Evolutionary conservation across 2,113 vertebrate genomes (phyloP), one percentile per base, ranked within the genome.

Genomic region (Erinaceus europaeus): DNA sequence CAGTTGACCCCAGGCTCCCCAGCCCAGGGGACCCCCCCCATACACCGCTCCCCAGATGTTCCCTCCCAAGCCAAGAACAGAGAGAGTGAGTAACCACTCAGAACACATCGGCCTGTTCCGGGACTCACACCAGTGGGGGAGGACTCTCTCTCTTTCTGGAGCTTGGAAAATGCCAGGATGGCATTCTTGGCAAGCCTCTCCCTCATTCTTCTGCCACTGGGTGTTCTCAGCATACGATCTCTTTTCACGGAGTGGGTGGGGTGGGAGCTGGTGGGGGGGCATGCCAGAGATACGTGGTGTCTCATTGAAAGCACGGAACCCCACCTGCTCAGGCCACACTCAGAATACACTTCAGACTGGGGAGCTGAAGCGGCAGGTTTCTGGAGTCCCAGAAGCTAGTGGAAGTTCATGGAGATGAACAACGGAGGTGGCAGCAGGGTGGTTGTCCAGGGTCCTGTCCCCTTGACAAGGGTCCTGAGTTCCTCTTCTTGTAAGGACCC

Each of bases 11-110:
- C 20, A 32, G 12, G 48, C 18, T 38, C 25, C n/a, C 42, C 62
- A 61, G 42, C 52, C 29, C 0, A 32, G 48, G 32, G 72, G 69
- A 89, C 25, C 25, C 50, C 23, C 50, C 32, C 32, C 11, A 1
- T 0, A 25, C 17, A 9, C 6, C 61, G 53, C 72, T 92, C 46
- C 59, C 6, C 61, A 17, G 18, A n/a, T n/a, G n/a, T n/a, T n/a
- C n/a, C 0, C 2, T 59, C 82, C 34, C 52, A 1, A 20, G 81
- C 89, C 81, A 64, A 74, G 67, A 32, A 50, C 77, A 89, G 46
- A 48, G 29, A 53, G 71, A 61, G 68, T 40, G 61, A 74, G 61
- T 18, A 44, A 67, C 21, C 29, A 25, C 65, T 69, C 12, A 18
- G 89, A 89, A 93, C 48, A 15, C 7, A 12, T 3, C 0, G 18